Conservation (phyloP, 23 tunicate species). For the Halocynthia roretzi region DNA sequence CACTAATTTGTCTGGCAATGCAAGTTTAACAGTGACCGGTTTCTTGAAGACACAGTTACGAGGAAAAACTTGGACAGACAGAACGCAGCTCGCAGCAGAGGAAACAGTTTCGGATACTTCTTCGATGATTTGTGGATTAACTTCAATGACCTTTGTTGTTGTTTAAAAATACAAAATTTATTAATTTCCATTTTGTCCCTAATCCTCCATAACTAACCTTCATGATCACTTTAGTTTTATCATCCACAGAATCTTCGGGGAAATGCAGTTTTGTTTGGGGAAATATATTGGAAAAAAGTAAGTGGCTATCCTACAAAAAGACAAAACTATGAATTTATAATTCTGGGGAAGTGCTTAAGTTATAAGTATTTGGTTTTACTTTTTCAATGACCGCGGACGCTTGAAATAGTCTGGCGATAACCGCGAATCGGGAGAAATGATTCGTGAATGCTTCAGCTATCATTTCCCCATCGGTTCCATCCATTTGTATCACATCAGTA, state of each 20-base stretch:
- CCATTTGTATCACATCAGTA: background rate
- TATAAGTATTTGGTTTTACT: background rate
- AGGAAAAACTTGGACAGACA: constrained; percentile 45
- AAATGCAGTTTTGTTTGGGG: constrained; percentile 34
- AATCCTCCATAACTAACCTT: background rate
- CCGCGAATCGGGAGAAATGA: constrained; percentile 17
- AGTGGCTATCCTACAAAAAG: constrained; percentile 15
- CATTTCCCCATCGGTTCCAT: background rate
- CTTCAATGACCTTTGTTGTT: background rate
- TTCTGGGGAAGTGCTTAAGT: too few relatives aligned
- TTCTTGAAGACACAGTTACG: constrained; percentile 26
- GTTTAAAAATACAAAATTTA: background rate
- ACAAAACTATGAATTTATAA: background rate
- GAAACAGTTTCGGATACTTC: constrained; percentile 5
- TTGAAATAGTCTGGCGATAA: constrained; percentile 10
- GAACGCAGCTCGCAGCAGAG: constrained; percentile 36
- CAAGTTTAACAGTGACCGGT: constrained; percentile 54
- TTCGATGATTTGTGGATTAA: constrained; percentile 27
- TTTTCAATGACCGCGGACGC: constrained; percentile 10
- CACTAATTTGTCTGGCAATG: constrained; percentile 48
- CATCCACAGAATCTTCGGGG: constrained; percentile 27
- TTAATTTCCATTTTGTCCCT: background rate
- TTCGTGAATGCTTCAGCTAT: constrained; percentile 22
- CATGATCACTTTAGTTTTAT: constrained; percentile 32
- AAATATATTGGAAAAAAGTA: constrained; percentile 32